A percentile compares a stretch with the other conserved stretches of the same genome.
phyloP scores from a whole-genome alignment of 1,140 invertebrate genomes.

The Thaumatotibia leucotreta region DNA sequence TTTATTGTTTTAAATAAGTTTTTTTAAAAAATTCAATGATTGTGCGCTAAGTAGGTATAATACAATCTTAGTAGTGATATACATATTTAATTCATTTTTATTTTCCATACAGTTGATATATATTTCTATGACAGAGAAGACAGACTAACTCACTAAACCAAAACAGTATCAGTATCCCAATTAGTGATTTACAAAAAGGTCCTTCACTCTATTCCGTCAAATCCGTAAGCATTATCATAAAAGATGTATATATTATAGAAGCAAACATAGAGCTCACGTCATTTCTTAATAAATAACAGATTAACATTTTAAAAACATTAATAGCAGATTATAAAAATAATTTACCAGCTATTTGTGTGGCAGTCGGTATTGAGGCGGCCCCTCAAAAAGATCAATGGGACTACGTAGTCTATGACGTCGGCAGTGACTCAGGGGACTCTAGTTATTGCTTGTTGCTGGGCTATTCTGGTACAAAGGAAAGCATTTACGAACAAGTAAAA shows the following conservation, averaged over 20 bases:
- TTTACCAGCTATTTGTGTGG: not conserved
- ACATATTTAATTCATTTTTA: too few relatives aligned
- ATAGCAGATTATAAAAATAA: not conserved
- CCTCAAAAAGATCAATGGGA: slow-evolving; percentile 27
- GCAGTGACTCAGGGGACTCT: slow-evolving; percentile 17
- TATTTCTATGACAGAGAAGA: too few relatives aligned
- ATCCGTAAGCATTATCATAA: not conserved
- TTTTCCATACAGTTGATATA: too few relatives aligned
- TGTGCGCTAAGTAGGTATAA: too few relatives aligned
- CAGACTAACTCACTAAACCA: too few relatives aligned
- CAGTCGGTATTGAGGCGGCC: not conserved
- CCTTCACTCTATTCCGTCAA: not conserved
- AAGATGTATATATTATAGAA: too few relatives aligned
- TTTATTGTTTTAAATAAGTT: too few relatives aligned
- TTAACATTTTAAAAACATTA: not conserved
- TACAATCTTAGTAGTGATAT: too few relatives aligned
- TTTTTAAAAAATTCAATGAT: too few relatives aligned
- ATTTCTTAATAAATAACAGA: not conserved
- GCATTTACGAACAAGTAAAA: slow-evolving; percentile 7
- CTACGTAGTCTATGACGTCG: slow-evolving; percentile 24
- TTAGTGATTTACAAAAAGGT: not conserved
- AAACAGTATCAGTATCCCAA: not conserved
- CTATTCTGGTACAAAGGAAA: slow-evolving; percentile 4
- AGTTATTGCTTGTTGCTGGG: slow-evolving; percentile 14
- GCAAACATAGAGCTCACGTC: not conserved